Evolutionary conservation across 2,113 vertebrate species (phyloP).

Genomic region (Micromys minutus): DNA sequence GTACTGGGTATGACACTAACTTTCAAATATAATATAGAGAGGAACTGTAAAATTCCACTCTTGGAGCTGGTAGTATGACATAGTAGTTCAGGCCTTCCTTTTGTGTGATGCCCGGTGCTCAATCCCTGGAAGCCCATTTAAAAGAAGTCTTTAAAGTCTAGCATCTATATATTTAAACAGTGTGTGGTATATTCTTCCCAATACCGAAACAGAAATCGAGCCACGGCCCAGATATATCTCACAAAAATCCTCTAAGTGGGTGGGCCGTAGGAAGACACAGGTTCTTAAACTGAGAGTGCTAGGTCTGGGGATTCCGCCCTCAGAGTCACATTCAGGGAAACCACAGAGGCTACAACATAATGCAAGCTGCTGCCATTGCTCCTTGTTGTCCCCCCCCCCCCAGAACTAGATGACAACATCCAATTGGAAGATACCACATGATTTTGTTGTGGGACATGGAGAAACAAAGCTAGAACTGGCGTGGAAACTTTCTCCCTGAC

Average conservation of each 20-base stretch:
- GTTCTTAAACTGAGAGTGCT: not conserved
- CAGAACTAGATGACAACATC: not conserved
- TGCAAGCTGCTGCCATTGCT: not conserved
- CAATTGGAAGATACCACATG: not conserved
- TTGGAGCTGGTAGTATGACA: not conserved
- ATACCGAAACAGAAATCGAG: not conserved
- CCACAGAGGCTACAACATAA: not conserved
- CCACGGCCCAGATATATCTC: not conserved
- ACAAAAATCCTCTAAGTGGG: not conserved
- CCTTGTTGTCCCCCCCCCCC: not conserved
- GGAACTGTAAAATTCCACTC: not conserved
- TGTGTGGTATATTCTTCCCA: not conserved
- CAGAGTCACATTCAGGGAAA: not conserved
- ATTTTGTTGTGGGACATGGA: not conserved
- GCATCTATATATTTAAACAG: not conserved
- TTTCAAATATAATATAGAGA: not conserved
- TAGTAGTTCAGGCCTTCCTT: not conserved
- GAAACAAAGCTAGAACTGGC: not conserved
- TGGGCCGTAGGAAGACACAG: not conserved
- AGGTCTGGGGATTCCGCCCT: not conserved
- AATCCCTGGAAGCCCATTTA: not conserved
- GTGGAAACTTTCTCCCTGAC: not conserved
- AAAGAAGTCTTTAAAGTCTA: too few species aligned
- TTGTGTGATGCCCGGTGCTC: too few species aligned
- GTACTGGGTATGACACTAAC: not conserved